A percentile compares a stretch with the other conserved stretches of the same genome.
These are phyloP conservation scores for Serripes groenlandicus DNA, from an alignment of 2,888 invertebrate species.

Conservation along the genomic window DNA sequence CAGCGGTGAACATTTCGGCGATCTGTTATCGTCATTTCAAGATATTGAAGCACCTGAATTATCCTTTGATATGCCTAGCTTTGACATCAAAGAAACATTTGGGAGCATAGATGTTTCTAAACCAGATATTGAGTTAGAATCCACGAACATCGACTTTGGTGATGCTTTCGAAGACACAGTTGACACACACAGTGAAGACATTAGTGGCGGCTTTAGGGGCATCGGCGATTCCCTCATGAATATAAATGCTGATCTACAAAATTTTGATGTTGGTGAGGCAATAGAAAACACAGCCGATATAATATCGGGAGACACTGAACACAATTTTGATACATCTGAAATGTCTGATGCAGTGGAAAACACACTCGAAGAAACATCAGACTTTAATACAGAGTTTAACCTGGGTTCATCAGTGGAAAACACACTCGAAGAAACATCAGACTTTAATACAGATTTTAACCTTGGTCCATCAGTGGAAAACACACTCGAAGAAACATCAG, in stretches of 20 bases:
- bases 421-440: no score
- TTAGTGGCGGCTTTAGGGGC: neutral
- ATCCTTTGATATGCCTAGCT: neutral
- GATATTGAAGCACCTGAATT: neutral
- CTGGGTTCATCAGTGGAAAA: neutral
- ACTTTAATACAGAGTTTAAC: neutral
- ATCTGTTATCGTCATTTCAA: neutral
- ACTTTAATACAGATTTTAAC: neutral
- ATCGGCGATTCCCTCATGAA: neutral
- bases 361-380: neutral
- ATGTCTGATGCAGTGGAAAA: neutral
- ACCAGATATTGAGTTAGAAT: neutral
- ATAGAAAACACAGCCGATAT: conserved; percentile 3
- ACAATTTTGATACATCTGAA: neutral
- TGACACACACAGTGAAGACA: neutral
- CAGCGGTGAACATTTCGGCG: neutral
- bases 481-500: neutral
- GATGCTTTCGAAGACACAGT: neutral
- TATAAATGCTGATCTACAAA: neutral
- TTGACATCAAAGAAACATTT: neutral
- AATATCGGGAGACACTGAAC: neutral
- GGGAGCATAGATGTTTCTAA: neutral
- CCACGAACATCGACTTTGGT: neutral
- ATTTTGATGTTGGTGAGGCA: neutral
- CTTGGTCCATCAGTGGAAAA: neutral